Conservation (phyloP, 2,113 vertebrate genomes). For the Herpetotheres cachinnans region DNA sequence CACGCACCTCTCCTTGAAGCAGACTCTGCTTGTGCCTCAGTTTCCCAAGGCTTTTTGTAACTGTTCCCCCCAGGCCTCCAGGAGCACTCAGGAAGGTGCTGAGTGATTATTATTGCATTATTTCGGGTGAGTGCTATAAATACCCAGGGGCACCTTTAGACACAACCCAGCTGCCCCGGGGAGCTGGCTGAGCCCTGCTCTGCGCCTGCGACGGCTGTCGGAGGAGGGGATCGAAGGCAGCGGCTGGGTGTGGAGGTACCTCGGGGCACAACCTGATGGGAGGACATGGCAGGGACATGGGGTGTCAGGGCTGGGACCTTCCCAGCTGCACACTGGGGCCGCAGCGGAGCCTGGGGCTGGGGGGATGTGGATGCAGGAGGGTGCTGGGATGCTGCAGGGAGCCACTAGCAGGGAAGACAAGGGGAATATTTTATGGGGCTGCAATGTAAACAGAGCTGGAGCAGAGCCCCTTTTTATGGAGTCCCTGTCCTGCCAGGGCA, state of each 20-base stretch:
- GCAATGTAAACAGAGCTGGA: slow-evolving; percentile 87
- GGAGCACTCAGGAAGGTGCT: slow-evolving; percentile 42
- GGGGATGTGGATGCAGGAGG: not conserved
- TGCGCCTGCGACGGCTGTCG: rapidly evolving
- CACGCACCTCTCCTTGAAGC: not conserved
- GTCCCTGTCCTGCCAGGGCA: slow-evolving; percentile 82
- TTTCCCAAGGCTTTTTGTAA: slow-evolving; percentile 25
- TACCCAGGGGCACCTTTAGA: slow-evolving; percentile 61
- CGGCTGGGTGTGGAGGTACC: not conserved
- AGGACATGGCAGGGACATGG: rapidly evolving
- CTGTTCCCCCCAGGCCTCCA: not conserved
- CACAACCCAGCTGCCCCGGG: slow-evolving; percentile 42
- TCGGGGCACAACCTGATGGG: not conserved
- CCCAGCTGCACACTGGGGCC: not conserved
- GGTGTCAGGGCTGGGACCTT: not conserved
- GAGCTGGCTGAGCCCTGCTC: not conserved
- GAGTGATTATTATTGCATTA: slow-evolving; percentile 61
- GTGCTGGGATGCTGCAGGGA: slow-evolving; percentile 68
- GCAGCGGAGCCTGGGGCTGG: not conserved
- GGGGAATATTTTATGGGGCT: slow-evolving; percentile 79
- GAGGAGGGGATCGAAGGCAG: not conserved
- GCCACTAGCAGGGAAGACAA: slow-evolving; percentile 77
- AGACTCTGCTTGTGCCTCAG: not conserved
- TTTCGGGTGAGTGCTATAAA: slow-evolving; percentile 53
- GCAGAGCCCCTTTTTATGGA: slow-evolving; percentile 89